These are phyloP conservation scores for Actinia equina DNA, from an alignment of 64 coral and sea anemone genomes.

Conservation along the genomic window DNA sequence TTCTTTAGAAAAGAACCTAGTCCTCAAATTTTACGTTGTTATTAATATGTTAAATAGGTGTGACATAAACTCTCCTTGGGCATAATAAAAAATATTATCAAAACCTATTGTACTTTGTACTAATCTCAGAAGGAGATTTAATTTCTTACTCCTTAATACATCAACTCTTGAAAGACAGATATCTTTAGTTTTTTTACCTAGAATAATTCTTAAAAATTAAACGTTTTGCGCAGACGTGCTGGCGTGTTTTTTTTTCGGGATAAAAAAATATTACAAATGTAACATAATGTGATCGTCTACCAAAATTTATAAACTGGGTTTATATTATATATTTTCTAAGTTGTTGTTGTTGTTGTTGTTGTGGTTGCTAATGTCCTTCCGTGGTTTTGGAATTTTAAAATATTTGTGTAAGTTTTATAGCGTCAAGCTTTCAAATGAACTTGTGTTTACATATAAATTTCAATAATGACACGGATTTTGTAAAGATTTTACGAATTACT, in stretches of 20 bases:
- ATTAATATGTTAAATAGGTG: background rate
- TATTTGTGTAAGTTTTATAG: background rate
- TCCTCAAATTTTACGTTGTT: background rate
- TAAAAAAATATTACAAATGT: background rate
- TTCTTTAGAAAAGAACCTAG: background rate
- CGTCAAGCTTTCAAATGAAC: background rate
- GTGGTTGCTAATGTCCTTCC: slow-evolving; percentile 4
- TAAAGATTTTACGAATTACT: too few relatives aligned
- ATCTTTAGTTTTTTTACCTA: background rate
- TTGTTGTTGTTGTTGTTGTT: background rate
- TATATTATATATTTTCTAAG: too few relatives aligned
- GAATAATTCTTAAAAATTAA: too few relatives aligned
- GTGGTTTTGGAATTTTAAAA: background rate
- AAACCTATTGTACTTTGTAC: background rate
- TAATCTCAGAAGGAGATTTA: background rate
- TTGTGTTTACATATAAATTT: background rate
- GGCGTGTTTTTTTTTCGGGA: background rate
- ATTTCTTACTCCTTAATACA: background rate
- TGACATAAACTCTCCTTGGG: background rate
- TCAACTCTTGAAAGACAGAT: background rate
- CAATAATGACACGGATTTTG: background rate
- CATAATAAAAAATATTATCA: background rate
- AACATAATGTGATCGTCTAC: background rate
- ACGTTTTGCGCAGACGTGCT: too few relatives aligned
- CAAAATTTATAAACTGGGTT: too few relatives aligned